Conservation (phyloP, 2,113 vertebrate species). For the Gavialis gangeticus region DNA sequence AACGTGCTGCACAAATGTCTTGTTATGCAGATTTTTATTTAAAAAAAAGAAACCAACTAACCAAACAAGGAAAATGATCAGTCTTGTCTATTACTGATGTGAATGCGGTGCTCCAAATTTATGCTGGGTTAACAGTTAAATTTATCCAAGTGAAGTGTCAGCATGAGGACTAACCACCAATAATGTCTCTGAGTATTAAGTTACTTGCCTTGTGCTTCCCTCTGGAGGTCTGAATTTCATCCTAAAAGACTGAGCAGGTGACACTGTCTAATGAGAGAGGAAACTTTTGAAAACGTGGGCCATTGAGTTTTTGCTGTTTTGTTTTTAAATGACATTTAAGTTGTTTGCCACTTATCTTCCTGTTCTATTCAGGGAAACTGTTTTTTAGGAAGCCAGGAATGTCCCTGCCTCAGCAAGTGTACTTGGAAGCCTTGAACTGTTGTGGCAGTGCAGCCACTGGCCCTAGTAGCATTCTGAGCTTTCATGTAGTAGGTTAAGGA, state of each 20-base stretch:
- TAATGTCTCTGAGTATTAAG: background rate
- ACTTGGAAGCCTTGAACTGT: background rate
- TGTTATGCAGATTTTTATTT: background rate
- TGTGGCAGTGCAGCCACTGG: background rate
- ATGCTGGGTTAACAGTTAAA: background rate
- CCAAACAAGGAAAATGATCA: background rate
- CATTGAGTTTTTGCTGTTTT: background rate
- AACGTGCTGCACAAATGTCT: background rate
- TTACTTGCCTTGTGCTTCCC: background rate
- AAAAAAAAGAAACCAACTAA: background rate
- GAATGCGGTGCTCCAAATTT: background rate
- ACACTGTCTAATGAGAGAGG: background rate
- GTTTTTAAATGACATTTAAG: background rate
- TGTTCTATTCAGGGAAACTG: background rate
- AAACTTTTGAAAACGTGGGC: background rate
- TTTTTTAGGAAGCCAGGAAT: constrained; percentile 10
- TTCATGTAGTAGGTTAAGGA: background rate
- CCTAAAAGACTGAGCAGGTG: background rate
- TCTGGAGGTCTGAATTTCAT: background rate
- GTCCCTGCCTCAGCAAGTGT: background rate
- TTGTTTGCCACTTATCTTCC: constrained; percentile 16
- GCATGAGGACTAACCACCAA: background rate
- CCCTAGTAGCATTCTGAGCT: constrained; percentile 1
- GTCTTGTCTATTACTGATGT: background rate
- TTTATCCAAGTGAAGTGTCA: background rate